These are phyloP conservation scores for Xiphorhynchus elegans DNA, from an alignment of 2,113 vertebrate species.

Conservation along the genomic window DNA sequence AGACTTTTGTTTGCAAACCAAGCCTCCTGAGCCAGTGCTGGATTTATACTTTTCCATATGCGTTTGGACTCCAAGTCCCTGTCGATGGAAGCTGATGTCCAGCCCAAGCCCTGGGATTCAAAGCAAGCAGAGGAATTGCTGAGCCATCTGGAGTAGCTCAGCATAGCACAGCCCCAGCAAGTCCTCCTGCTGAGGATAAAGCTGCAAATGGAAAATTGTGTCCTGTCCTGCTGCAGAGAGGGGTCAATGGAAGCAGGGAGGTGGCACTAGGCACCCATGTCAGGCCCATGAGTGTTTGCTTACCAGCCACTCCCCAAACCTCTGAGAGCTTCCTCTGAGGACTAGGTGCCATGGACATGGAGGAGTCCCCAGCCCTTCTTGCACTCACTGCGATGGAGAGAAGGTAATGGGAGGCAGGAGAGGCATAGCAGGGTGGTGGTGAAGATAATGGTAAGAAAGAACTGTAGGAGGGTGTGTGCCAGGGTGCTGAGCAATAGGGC, in stretches of 20 bases:
- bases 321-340: background rate
- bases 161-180: background rate
- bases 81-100: constrained; percentile 38
- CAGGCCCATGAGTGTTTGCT: background rate
- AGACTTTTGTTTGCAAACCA: constrained; percentile 23
- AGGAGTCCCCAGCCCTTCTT: background rate
- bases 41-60: constrained; percentile 54
- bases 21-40: background rate
- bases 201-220: background rate
- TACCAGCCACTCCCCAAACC: background rate
- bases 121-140: background rate
- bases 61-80: constrained; percentile 35
- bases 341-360: background rate
- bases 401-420: background rate
- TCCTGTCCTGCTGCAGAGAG: background rate
- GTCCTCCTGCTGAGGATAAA: background rate
- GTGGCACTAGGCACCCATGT: rapidly evolving
- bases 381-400: rapidly evolving
- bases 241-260: background rate
- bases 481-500: background rate
- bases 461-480: background rate
- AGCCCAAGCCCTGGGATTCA: background rate
- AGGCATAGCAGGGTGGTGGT: background rate
- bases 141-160: constrained; percentile 64
- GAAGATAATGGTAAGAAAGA: background rate